Conservation (phyloP, 2,888 invertebrate genomes). For the Notocelia uddmanniana region DNA sequence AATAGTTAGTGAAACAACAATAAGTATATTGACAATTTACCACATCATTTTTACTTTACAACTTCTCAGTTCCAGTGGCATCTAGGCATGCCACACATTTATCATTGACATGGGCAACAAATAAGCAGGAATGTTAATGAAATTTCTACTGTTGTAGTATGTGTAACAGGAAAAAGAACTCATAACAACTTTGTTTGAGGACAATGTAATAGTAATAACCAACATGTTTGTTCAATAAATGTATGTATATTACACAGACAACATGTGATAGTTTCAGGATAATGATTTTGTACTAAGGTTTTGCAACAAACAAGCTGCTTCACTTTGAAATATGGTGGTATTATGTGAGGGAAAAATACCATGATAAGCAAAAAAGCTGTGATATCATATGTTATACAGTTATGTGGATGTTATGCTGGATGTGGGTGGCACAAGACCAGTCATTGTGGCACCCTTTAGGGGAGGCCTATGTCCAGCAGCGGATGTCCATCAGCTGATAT, state of each 20-base stretch:
- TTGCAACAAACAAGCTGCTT: background rate
- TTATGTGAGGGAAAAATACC: background rate
- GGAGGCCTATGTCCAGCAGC: too few relatives aligned
- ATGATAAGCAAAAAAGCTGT: background rate
- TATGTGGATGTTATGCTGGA: too few relatives aligned
- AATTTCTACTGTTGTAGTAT: background rate
- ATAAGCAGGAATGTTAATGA: background rate
- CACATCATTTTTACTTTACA: too few relatives aligned
- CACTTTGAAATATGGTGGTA: too few relatives aligned
- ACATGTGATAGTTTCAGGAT: background rate
- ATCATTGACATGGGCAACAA: background rate
- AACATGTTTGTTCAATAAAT: conserved; percentile 19
- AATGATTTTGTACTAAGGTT: background rate
- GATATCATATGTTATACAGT: background rate
- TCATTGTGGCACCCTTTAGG: too few relatives aligned
- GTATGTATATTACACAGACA: background rate
- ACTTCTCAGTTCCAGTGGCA: background rate
- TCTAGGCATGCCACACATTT: background rate
- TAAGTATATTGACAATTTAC: background rate
- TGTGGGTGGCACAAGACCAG: too few relatives aligned
- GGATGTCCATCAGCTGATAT: too few relatives aligned
- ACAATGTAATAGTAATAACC: conserved; percentile 11
- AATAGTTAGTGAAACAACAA: background rate
- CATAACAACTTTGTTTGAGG: conserved; percentile 25
- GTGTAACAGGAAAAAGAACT: conserved; percentile 22